phyloP scores from a whole-genome alignment of 1,140 invertebrate species.

The Ephestia elutella region DNA sequence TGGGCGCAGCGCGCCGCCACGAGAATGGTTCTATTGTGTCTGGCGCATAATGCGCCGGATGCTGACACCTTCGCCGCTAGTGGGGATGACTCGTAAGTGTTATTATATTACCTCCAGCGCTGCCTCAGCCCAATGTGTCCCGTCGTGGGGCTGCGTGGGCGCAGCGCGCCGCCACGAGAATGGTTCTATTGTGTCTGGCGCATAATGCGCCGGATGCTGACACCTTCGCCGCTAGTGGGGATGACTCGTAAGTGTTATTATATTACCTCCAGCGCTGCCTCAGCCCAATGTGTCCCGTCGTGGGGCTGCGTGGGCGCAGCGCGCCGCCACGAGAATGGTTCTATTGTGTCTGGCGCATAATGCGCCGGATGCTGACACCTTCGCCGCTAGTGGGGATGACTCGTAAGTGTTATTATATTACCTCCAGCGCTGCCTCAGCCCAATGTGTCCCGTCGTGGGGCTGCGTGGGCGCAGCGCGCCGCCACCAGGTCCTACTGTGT shows the following conservation, averaged over 20 bases:
- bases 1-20: slow-evolving; percentile 90
- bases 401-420: too few relatives aligned
- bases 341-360: slow-evolving; percentile 93
- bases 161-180: slow-evolving; percentile 87
- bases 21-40: slow-evolving; percentile 96
- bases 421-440: slow-evolving; percentile 92
- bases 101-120: slow-evolving; percentile 78
- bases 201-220: slow-evolving; percentile 74
- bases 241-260: slow-evolving; percentile 46
- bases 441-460: slow-evolving; percentile 88
- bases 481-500: slow-evolving; percentile 95
- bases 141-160: slow-evolving; percentile 90
- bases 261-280: slow-evolving; percentile 90
- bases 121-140: slow-evolving; percentile 92
- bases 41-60: slow-evolving; percentile 81
- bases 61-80: slow-evolving; percentile 40
- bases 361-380: slow-evolving; percentile 54
- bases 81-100: slow-evolving; percentile 36
- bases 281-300: slow-evolving; percentile 90
- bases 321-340: slow-evolving; percentile 93
- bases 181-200: slow-evolving; percentile 96
- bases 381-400: slow-evolving; percentile 26
- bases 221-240: slow-evolving; percentile 32
- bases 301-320: slow-evolving; percentile 87
- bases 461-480: slow-evolving; percentile 88